A percentile compares a stretch with the other conserved stretches of the same genome.
These are phyloP conservation scores for Rhabditoides inermis DNA, from an alignment of 2,888 invertebrate species.

Conservation along the genomic window DNA sequence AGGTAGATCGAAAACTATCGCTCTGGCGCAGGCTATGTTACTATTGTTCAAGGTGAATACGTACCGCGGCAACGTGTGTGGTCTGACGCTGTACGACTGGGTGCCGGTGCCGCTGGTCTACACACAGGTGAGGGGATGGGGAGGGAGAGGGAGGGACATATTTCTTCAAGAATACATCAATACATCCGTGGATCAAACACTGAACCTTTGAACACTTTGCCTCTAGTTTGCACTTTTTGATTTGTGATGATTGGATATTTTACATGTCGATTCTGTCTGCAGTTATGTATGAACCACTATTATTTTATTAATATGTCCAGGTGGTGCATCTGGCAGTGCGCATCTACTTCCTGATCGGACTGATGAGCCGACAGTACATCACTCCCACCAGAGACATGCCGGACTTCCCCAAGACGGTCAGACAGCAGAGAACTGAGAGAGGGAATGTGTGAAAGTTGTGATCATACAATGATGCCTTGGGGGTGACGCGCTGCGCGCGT, in stretches of 20 bases:
- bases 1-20: no score
- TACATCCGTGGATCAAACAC: not conserved
- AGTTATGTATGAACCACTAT: no score
- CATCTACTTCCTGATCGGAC: constrained; percentile 37
- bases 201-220: not conserved
- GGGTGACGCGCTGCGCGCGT: no score
- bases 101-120: constrained; percentile 40
- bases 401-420: constrained; percentile 2
- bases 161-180: not conserved
- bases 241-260: not conserved
- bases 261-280: constrained; percentile 22
- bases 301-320: no score
- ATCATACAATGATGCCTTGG: no score
- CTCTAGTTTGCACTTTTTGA: not conserved
- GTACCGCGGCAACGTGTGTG: constrained; percentile 24
- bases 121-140: constrained; percentile 18
- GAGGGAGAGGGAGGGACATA: not conserved
- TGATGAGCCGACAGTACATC: constrained; percentile 43
- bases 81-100: constrained; percentile 45
- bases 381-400: constrained; percentile 10
- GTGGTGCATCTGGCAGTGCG: constrained; percentile 47
- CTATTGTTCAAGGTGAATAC: no score
- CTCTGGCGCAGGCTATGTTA: no score
- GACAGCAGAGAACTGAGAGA: no score
- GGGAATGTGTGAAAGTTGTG: not conserved